phyloP scores from a whole-genome alignment of 2,797 vertebrate species.

The Staurois parvus region DNA sequence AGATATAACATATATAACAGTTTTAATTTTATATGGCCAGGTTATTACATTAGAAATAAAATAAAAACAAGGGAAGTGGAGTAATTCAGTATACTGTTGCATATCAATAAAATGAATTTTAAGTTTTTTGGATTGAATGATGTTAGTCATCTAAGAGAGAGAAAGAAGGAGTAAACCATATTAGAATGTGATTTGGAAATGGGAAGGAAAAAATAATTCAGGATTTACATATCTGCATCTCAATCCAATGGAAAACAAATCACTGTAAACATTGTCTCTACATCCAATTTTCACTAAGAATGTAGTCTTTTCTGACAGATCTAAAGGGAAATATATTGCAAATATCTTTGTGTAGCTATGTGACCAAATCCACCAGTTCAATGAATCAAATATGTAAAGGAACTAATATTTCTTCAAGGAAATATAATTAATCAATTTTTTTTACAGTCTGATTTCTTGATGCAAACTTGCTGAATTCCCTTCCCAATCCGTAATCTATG shows the following conservation, averaged over 20 bases:
- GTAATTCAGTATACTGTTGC: too few relatives aligned
- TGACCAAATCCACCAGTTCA: conserved; percentile 11
- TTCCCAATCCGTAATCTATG: conserved; percentile 27
- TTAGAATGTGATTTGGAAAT: too few relatives aligned
- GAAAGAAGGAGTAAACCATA: too few relatives aligned
- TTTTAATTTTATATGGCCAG: too few relatives aligned
- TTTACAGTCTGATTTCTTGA: conserved; percentile 1
- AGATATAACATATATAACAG: too few relatives aligned
- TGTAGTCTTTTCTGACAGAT: conserved; percentile 20
- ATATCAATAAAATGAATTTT: too few relatives aligned
- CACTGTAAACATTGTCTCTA: conserved; percentile 5
- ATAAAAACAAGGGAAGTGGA: too few relatives aligned
- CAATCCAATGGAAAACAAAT: not conserved
- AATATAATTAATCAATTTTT: conserved; percentile 21
- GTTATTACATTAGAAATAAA: too few relatives aligned
- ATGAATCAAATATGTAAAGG: not conserved
- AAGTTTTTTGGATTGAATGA: too few relatives aligned
- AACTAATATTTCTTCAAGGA: not conserved
- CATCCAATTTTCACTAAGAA: conserved; percentile 11
- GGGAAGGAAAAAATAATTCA: not conserved
- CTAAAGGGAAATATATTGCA: conserved; percentile 32
- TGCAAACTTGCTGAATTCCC: conserved; percentile 24
- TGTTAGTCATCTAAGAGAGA: too few relatives aligned
- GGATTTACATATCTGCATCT: not conserved
- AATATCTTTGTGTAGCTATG: conserved; percentile 13